Percentiles rank a stretch among this genome's conserved stretches.
Evolutionary conservation across 1,140 invertebrate species (phyloP).

Genomic region (Drosophila hydei): DNA sequence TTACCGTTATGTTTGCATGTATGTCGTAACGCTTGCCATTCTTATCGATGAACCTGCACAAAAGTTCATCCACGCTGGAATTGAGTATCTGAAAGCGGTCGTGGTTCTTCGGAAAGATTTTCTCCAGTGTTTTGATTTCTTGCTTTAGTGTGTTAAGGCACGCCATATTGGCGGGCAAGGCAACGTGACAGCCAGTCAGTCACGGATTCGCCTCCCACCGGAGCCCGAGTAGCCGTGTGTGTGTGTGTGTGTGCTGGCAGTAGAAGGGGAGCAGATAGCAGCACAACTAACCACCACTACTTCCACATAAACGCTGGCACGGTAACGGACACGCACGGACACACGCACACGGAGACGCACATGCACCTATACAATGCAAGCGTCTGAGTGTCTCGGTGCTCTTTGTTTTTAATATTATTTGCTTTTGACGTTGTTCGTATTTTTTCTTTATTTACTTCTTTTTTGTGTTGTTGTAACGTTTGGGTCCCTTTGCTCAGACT

Average conservation of each 20-base stretch:
- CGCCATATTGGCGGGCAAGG: conserved; percentile 89
- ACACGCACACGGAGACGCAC: conserved; percentile 6
- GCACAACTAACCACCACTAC: neutral
- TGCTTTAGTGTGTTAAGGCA: conserved; percentile 98
- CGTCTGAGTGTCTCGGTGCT: neutral
- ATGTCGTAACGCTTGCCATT: conserved; percentile 98
- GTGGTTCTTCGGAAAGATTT: conserved; percentile 97
- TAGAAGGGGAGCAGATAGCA: neutral
- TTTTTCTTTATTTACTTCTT: neutral
- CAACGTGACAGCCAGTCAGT: conserved; percentile 52
- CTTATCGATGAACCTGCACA: conserved; percentile 97
- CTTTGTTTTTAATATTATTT: conserved; percentile 12
- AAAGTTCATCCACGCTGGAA: conserved; percentile 98
- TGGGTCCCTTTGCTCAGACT: conserved; percentile 18
- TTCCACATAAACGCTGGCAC: neutral
- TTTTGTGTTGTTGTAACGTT: conserved; percentile 12
- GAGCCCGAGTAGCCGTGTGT: neutral
- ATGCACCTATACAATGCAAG: conserved; percentile 19
- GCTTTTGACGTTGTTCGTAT: conserved; percentile 4
- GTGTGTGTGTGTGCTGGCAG: neutral
- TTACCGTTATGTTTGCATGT: conserved; percentile 99
- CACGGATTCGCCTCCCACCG: conserved; percentile 37
- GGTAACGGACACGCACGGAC: conserved; percentile 1
- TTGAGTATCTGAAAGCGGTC: conserved; percentile 98
- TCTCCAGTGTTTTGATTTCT: conserved; percentile 98